Evolutionary conservation across 2,113 vertebrate genomes (phyloP).

Genomic region (Rhinoderma darwinii): DNA sequence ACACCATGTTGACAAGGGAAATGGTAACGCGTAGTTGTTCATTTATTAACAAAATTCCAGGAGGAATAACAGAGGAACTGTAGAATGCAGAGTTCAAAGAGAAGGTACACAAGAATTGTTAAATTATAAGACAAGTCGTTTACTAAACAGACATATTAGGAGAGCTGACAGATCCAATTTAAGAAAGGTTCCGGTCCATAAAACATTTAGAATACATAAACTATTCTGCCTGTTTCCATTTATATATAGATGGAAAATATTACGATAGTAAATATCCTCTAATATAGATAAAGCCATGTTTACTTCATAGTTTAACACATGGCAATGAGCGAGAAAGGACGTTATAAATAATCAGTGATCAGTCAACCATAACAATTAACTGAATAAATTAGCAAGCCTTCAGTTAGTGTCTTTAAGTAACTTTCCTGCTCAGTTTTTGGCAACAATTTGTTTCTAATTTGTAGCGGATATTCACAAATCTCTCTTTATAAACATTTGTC

Average conservation of each 20-base stretch:
- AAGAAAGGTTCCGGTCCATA: too few relatives aligned
- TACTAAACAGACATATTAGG: too few relatives aligned
- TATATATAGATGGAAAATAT: neutral
- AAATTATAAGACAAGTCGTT: too few relatives aligned
- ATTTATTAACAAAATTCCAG: too few relatives aligned
- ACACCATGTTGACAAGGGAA: too few relatives aligned
- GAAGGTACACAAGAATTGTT: too few relatives aligned
- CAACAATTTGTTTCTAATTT: neutral
- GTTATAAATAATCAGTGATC: neutral
- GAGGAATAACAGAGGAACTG: too few relatives aligned
- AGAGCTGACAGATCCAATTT: too few relatives aligned
- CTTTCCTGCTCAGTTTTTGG: neutral
- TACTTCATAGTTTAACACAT: neutral
- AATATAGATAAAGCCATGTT: neutral
- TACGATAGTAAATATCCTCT: neutral
- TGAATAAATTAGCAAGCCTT: neutral
- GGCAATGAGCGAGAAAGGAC: neutral
- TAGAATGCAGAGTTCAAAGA: too few relatives aligned
- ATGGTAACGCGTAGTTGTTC: too few relatives aligned
- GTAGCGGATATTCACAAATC: neutral
- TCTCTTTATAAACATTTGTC: neutral
- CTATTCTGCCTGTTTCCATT: neutral
- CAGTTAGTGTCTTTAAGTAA: neutral
- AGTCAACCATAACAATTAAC: neutral
- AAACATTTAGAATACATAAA: neutral